Base-by-base conservation (phyloP, 2,113 vertebrate species). In the Sturnus vulgaris region DNA sequence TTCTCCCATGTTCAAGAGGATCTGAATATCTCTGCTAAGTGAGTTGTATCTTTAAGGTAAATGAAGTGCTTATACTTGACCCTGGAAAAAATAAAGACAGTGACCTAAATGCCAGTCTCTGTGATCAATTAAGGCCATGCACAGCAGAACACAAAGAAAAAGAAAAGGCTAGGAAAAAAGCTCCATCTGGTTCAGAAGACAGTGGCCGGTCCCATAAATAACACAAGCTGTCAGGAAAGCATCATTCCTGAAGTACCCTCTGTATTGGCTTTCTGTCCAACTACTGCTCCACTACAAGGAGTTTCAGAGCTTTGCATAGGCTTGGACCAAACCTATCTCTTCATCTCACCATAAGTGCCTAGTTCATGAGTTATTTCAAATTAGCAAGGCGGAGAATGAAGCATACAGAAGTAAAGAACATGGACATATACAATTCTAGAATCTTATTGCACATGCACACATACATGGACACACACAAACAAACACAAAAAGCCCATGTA, bases 191-290 rank as follows among this genome's bases (percentile, higher is more conserved):
- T 94, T 92, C 71, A 87, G 88, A 95, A 94, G 95, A 92, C 37
- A 93, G 90, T 92, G 92, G 82, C 90, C 75, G 95, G 95, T 92
- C 75, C 82, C 76, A 95, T 92, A 95, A 97, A 96, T 97, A 96
- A 92, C 94, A 95, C 94, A 96, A 97, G 95, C 89, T 95, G 89
- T 95, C 90, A 92, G 81, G 87, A 82, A 94, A 95, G 76, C 86
- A 92, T 91, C 84, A 91, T 92, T 96, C 91, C 87, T 96, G 59
- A 91, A 96, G 82, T 91, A 85, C 46, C 86, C 27, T 59, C 28
- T 82, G 77, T 87, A 31, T 92, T 90, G 82, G 59, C 33, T 92
- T 91, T 93, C 86, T 84, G 50, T 95, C 86, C 78, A 84, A 37
- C 55, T 87, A 40, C 55, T 55, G 61, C 84, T 90, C 23, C 42